phyloP scores from a whole-genome alignment of 2,113 vertebrate genomes.

The Ciconia stormi region DNA sequence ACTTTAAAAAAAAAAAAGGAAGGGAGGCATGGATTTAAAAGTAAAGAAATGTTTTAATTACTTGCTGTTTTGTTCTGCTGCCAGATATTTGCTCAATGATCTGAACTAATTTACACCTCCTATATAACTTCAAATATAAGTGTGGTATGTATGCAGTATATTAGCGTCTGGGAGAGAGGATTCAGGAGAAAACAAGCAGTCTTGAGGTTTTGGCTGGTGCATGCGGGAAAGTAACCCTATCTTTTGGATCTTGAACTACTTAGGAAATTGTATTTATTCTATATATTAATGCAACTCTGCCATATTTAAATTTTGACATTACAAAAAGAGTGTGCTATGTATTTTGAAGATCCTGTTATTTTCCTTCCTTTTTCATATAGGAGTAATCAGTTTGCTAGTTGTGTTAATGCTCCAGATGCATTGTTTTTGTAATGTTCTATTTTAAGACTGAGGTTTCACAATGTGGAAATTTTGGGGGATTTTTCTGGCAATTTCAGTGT shows the following conservation, averaged over 20 bases:
- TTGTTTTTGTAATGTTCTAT: background rate
- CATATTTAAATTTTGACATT: background rate
- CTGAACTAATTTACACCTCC: background rate
- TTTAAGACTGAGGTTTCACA: background rate
- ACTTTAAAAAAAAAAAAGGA: background rate
- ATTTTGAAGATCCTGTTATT: background rate
- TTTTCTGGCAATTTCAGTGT: background rate
- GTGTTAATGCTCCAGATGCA: background rate
- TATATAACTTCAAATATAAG: background rate
- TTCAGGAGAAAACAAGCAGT: background rate
- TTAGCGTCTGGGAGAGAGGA: background rate
- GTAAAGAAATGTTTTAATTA: background rate
- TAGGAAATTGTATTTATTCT: background rate
- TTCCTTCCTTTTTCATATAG: background rate
- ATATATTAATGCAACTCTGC: background rate
- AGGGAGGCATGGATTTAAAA: background rate
- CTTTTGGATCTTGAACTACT: background rate
- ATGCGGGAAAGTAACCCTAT: background rate
- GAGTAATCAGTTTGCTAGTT: background rate
- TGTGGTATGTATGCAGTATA: background rate
- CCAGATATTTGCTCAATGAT: background rate
- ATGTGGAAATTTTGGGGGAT: rapidly evolving
- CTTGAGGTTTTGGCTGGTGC: background rate
- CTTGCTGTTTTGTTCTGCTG: background rate
- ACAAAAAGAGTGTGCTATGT: background rate